These are phyloP conservation scores for Chrosomus eos DNA, from an alignment of 2,797 vertebrate species.

Conservation along the genomic window DNA sequence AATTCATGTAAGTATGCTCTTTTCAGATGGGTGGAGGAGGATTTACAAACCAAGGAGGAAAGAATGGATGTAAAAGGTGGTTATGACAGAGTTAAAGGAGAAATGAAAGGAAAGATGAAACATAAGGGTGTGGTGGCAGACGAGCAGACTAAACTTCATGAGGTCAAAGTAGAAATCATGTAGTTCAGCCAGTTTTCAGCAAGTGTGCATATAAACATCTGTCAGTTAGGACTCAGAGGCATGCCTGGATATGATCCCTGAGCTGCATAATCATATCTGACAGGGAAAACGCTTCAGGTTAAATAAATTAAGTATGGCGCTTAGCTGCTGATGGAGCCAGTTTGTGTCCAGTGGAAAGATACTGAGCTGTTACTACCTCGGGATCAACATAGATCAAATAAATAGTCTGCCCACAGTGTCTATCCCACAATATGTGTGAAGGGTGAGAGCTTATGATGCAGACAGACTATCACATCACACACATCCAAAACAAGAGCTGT, in stretches of 20 bases:
- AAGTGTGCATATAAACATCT: slow-evolving; percentile 29
- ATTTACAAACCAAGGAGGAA: neutral
- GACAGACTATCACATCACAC: neutral
- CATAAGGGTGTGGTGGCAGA: slow-evolving; percentile 42
- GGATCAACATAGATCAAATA: slow-evolving; percentile 42
- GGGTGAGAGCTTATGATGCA: slow-evolving; percentile 13
- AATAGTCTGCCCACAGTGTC: slow-evolving; percentile 33
- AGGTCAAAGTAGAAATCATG: slow-evolving; percentile 33
- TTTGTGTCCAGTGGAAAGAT: slow-evolving; percentile 41
- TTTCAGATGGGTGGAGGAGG: neutral
- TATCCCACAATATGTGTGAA: slow-evolving; percentile 35
- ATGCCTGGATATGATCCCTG: slow-evolving; percentile 42
- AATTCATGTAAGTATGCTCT: neutral
- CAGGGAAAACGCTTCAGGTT: slow-evolving; percentile 54
- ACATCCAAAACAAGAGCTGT: slow-evolving; percentile 1
- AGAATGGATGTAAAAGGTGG: neutral
- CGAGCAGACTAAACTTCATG: slow-evolving; percentile 42
- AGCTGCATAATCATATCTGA: slow-evolving; percentile 55
- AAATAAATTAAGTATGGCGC: slow-evolving; percentile 58
- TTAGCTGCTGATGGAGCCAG: slow-evolving; percentile 53
- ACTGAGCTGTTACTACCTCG: slow-evolving; percentile 39
- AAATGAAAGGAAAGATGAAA: slow-evolving; percentile 16
- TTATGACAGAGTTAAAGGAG: slow-evolving; percentile 24
- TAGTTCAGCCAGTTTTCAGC: slow-evolving; percentile 22
- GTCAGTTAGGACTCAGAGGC: slow-evolving; percentile 41